These are phyloP conservation scores for Parotocinclus haroldoi DNA, from an alignment of 2,797 vertebrate species.

Conservation along the genomic window DNA sequence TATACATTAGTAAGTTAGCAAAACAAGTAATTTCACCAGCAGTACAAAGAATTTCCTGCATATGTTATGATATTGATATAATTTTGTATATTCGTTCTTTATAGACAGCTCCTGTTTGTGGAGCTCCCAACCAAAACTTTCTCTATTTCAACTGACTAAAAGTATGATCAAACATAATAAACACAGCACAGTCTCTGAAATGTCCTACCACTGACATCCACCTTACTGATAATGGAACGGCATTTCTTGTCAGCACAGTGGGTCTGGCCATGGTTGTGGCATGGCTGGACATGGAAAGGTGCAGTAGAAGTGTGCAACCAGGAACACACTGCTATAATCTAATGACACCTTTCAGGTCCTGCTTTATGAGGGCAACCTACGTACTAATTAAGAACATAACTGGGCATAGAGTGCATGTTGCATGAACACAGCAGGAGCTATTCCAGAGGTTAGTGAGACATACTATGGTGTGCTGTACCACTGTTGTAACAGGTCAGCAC, in stretches of 20 bases:
- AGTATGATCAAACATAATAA: too few relatives aligned
- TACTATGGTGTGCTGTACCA: constrained; percentile 10
- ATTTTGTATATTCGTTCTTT: too few relatives aligned
- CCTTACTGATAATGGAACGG: too few relatives aligned
- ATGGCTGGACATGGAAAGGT: constrained; percentile 28
- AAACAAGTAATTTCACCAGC: too few relatives aligned
- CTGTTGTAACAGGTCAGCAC: constrained; percentile 31
- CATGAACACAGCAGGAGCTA: constrained; percentile 2
- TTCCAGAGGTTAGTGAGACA: constrained; percentile 25
- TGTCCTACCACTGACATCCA: too few relatives aligned
- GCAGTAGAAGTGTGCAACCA: constrained; percentile 33
- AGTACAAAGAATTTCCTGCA: too few relatives aligned
- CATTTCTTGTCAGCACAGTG: constrained; percentile 1
- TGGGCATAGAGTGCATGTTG: constrained; percentile 28
- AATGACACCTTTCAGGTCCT: constrained; percentile 62
- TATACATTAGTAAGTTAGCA: too few relatives aligned
- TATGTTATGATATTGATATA: too few relatives aligned
- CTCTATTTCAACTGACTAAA: too few relatives aligned
- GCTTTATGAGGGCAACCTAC: constrained; percentile 51
- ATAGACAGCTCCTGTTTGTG: too few relatives aligned
- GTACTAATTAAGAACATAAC: constrained; percentile 63
- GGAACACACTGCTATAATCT: constrained; percentile 65
- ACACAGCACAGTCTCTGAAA: too few relatives aligned
- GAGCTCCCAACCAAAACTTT: too few relatives aligned
- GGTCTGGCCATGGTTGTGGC: not conserved